Base-by-base conservation (phyloP, 2,113 vertebrate genomes). In the Lamprotornis superbus region DNA sequence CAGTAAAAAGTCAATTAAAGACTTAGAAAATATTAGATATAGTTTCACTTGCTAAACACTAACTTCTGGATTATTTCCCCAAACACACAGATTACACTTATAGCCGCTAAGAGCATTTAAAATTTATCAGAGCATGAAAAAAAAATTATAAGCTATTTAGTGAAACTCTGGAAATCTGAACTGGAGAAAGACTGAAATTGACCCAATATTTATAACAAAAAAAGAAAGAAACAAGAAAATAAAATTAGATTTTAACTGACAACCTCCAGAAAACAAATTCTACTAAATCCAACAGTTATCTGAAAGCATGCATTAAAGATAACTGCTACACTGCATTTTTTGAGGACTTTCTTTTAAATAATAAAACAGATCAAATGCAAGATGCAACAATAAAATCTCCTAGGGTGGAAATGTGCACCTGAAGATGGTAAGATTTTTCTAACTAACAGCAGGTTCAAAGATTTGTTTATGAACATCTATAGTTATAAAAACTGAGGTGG, bases 41-140 rank as follows among this genome's bases (percentile, higher is more conserved):
- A 44, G 50, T 14, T 81, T 83, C 46, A 50, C 15, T 88, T 77
- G 59, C 27, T 81, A 35, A 90, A 88, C 15, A 22, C 35, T 80
- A 31, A 42, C 71, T 93, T 83, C 77, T 86, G 55, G 76, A 35
- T 89, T 25, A 56, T 56, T 86, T 93, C 68, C 71, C 30, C 37
- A 80, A 83, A 80, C 23, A 65, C n/a, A 91, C 11, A 67, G 31
- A 76, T 53, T 40, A 91, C 31, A 91, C 55, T 91, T 53, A 57
- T 2, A 86, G 50, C 16, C 0, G 0, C 50, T 35, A 86, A 35
- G 13, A 93, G 78, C 83, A 80, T 74, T 92, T 90, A 83, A 76
- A 57, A 83, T 61, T 77, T 83, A 92, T 86, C 85, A 77, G 68
- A 92, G 79, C 67, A 77, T 86, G 30, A 83, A 89, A 93, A 59